These are phyloP conservation scores for Zoanthus solanderi DNA, from an alignment of 92 coral and sea anemone species.

Conservation along the genomic window DNA sequence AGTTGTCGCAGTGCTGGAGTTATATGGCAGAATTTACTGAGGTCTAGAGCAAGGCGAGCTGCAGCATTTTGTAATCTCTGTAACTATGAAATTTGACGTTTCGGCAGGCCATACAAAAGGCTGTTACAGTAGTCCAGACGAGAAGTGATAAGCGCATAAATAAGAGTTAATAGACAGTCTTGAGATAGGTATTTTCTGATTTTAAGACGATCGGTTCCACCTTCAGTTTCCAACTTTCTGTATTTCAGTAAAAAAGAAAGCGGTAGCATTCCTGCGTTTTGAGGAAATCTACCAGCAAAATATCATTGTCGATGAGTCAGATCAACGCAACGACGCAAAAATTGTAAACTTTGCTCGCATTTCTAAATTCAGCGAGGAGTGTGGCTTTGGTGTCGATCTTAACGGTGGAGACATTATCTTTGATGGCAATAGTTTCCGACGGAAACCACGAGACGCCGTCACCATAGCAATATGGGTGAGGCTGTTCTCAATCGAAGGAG, in stretches of 20 bases:
- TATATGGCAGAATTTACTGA: too few relatives aligned
- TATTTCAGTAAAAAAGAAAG: constrained; percentile 76
- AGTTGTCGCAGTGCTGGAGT: too few relatives aligned
- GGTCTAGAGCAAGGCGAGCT: too few relatives aligned
- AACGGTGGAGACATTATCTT: constrained; percentile 94
- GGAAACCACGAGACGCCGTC: constrained; percentile 82
- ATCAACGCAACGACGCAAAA: constrained; percentile 86
- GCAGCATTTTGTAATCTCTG: too few relatives aligned
- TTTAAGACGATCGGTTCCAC: background rate
- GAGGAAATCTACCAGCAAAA: constrained; percentile 83
- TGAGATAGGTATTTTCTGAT: background rate
- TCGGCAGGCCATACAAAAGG: too few relatives aligned
- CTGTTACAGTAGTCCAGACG: background rate
- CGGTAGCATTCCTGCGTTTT: constrained; percentile 91
- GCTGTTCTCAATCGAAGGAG: constrained; percentile 72
- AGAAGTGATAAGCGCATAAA: background rate
- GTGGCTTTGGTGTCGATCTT: constrained; percentile 92
- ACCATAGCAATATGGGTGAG: constrained; percentile 95
- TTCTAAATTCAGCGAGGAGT: constrained; percentile 87
- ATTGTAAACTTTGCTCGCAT: constrained; percentile 92
- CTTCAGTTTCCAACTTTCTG: background rate
- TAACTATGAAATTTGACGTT: too few relatives aligned
- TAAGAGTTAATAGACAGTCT: too few relatives aligned
- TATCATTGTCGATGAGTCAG: constrained; percentile 83
- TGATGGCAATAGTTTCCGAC: constrained; percentile 76